Conservation (phyloP, 2,113 vertebrate genomes). For the Phalacrocorax pelagicus region DNA sequence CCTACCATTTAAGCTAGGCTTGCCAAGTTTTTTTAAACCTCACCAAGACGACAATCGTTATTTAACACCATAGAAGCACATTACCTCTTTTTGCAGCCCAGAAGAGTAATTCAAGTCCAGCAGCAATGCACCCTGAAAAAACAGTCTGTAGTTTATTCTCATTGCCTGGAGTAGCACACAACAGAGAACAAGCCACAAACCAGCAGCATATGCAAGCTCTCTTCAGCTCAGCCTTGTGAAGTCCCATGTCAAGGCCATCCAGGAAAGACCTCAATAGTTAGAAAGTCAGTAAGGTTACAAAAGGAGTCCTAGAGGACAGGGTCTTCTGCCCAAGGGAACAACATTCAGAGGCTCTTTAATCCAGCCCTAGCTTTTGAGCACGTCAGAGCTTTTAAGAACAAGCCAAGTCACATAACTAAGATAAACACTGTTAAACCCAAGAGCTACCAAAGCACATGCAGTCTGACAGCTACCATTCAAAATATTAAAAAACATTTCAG, state of each 20-base stretch:
- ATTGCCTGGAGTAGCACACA: neutral
- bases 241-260: neutral
- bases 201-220: neutral
- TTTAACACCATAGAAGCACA: neutral
- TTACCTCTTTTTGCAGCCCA: neutral
- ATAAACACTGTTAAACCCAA: neutral
- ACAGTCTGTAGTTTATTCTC: neutral
- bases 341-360: neutral
- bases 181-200: neutral
- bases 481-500: neutral
- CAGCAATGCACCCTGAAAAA: neutral
- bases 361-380: neutral
- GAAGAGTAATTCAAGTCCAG: neutral
- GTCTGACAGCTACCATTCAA: neutral
- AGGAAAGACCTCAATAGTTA: neutral
- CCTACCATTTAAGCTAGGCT: neutral
- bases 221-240: neutral
- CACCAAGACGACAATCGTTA: neutral
- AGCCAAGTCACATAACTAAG: neutral
- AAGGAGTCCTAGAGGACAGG: neutral
- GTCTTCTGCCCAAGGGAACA: neutral
- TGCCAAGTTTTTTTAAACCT: neutral
- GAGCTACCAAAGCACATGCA: neutral
- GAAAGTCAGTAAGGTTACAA: neutral
- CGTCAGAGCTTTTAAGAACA: neutral